Conservation (phyloP, 2,113 vertebrate genomes). For the Rousettus leschenaultii region DNA sequence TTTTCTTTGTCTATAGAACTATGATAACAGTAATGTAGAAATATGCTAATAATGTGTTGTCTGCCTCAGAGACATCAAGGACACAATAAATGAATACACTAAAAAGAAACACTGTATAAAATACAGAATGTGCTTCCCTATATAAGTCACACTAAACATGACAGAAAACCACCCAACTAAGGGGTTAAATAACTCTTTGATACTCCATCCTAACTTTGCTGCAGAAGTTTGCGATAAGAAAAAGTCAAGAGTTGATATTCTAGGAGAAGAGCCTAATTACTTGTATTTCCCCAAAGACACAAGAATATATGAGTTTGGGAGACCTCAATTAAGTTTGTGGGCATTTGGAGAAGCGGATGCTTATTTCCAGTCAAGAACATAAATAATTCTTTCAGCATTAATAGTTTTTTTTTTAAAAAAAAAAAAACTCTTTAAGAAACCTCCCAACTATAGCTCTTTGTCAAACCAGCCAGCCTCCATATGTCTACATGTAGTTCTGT, state of each 20-base stretch:
- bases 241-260: background rate
- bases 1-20: constrained; percentile 29
- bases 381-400: background rate
- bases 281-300: background rate
- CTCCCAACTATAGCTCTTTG: background rate
- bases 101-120: background rate
- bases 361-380: background rate
- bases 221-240: background rate
- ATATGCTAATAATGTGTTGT: background rate
- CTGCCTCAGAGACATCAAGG: background rate
- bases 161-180: background rate
- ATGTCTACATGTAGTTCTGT: background rate
- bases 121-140: background rate
- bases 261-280: background rate
- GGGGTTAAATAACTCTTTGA: background rate
- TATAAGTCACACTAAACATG: background rate
- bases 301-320: background rate
- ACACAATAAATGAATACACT: background rate
- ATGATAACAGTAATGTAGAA: background rate
- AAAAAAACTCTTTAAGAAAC: background rate
- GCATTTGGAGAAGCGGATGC: background rate
- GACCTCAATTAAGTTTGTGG: background rate
- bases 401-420: background rate
- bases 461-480: background rate
- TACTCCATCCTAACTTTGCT: background rate